Conservation (phyloP, 2,888 invertebrate species). For the Trypoxylon attenuatum region DNA sequence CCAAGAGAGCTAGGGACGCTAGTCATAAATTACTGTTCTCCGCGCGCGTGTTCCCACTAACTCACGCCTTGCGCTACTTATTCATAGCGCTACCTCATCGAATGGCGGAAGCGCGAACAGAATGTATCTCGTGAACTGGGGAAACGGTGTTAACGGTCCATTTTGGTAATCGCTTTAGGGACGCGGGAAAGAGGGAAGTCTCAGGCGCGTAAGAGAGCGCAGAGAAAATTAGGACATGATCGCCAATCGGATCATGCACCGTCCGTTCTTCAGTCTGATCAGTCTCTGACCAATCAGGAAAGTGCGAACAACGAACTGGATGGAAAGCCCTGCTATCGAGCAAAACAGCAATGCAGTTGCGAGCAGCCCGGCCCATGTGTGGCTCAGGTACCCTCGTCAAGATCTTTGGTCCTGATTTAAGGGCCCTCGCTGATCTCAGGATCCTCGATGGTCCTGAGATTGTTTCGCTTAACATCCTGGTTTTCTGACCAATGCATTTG, state of each 20-base stretch:
- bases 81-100: no score
- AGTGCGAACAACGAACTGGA: conserved; percentile 77
- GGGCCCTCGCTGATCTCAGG: conserved; percentile 29
- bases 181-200: conserved; percentile 22
- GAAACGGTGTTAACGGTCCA: conserved; percentile 3
- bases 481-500: conserved; percentile 46
- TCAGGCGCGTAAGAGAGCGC: conserved; percentile 30
- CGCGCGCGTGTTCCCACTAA: conserved; percentile 5
- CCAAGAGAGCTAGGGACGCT: neutral
- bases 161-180: conserved; percentile 47
- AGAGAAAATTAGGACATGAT: conserved; percentile 47
- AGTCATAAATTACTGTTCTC: conserved; percentile 10
- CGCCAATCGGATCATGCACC: conserved; percentile 52
- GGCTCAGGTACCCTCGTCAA: conserved; percentile 73
- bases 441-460: conserved; percentile 52
- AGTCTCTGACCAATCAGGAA: conserved; percentile 74
- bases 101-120: no score
- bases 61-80: no score
- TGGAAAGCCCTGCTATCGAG: conserved; percentile 75
- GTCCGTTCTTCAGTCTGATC: conserved; percentile 57
- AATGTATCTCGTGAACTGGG: no score
- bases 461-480: conserved; percentile 45
- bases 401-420: conserved; percentile 50
- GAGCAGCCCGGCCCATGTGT: conserved; percentile 73
- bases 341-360: conserved; percentile 72